A percentile compares a stretch with the other conserved stretches of the same genome.
phyloP scores from a whole-genome alignment of 2,797 vertebrate species.

The Sus cebifrons region DNA sequence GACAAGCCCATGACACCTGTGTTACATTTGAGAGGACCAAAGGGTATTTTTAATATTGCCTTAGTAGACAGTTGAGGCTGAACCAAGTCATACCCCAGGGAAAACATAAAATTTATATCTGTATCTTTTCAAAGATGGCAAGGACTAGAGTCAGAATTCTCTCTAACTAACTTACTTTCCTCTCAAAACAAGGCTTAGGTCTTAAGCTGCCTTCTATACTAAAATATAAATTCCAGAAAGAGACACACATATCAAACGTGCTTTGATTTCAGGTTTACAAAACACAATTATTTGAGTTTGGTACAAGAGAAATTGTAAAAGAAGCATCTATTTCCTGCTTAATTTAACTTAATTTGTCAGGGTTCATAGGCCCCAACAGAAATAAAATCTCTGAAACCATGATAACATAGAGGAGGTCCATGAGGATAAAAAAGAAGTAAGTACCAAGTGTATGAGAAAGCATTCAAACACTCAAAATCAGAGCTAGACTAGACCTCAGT shows the following conservation, averaged over 20 bases:
- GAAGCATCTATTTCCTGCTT: not conserved
- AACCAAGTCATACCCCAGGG: not conserved
- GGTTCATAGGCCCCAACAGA: not conserved
- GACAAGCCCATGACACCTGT: not conserved
- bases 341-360: conserved; percentile 11
- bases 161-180: conserved; percentile 17
- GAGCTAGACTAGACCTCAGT: not conserved
- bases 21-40: not conserved
- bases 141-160: not conserved
- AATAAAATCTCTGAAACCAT: conserved; percentile 52
- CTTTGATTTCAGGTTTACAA: conserved; percentile 41
- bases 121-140: conserved; percentile 5
- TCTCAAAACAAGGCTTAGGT: conserved; percentile 26
- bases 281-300: not conserved
- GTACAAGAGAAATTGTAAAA: conserved; percentile 14
- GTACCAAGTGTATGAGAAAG: not conserved
- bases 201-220: not conserved
- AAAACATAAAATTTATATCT: conserved; percentile 32
- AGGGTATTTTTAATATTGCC: not conserved
- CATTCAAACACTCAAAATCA: not conserved
- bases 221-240: not conserved
- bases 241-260: not conserved
- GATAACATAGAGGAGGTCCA: not conserved
- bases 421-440: not conserved
- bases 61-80: not conserved